Evolutionary conservation across 2,888 invertebrate species (phyloP).

Genomic region (Abrostola triplasia): DNA sequence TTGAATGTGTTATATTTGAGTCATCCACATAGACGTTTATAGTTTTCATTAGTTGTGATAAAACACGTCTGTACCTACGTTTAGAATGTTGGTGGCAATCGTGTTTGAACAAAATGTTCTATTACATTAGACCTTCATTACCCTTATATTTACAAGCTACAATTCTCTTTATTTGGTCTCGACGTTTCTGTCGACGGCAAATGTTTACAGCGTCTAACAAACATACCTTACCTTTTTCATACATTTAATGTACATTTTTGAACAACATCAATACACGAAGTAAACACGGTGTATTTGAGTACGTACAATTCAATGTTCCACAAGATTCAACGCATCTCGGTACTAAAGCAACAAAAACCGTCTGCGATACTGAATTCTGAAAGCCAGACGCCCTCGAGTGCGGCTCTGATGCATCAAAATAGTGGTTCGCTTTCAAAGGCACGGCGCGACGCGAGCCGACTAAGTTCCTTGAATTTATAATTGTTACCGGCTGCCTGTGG

Average conservation of each 20-base stretch:
- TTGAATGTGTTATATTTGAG: conserved; percentile 31
- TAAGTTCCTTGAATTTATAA: conserved; percentile 64
- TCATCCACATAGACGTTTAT: conserved; percentile 35
- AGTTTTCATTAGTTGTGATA: conserved; percentile 26
- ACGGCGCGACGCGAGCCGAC: conserved; percentile 43
- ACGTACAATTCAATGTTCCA: conserved; percentile 44
- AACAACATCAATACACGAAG: conserved; percentile 24
- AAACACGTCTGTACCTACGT: conserved; percentile 23
- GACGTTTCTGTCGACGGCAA: conserved; percentile 24
- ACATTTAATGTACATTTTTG: conserved; percentile 7
- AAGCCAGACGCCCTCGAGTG: conserved; percentile 70
- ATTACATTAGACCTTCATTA: conserved; percentile 34
- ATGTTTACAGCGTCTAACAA: conserved; percentile 8
- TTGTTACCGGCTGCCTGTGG: conserved; percentile 59
- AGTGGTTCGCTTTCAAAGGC: conserved; percentile 59
- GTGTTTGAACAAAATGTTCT: conserved; percentile 24
- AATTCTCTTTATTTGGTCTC: conserved; percentile 42
- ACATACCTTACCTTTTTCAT: conserved; percentile 31
- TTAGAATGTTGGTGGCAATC: conserved; percentile 5
- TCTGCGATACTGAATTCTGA: conserved; percentile 64
- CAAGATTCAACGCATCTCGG: conserved; percentile 49
- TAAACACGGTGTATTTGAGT: conserved; percentile 28
- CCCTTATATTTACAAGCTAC: conserved; percentile 35
- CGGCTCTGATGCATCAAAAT: conserved; percentile 60
- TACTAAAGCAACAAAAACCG: conserved; percentile 55